Conservation (phyloP, 2,797 vertebrate species). For the Ctenosaura bakeri region DNA sequence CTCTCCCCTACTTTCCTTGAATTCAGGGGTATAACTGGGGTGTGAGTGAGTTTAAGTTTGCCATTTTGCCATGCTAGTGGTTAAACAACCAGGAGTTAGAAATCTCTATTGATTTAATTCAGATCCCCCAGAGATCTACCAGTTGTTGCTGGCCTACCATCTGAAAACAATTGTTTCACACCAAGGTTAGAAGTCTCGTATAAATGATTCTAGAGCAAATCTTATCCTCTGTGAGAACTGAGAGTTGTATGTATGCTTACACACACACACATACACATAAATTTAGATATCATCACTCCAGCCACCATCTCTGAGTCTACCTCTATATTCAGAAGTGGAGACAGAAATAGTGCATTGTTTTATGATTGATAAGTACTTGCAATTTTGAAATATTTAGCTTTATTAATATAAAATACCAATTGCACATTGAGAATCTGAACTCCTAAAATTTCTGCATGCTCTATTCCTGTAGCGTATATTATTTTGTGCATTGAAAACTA, state of each 20-base stretch:
- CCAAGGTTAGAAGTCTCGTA: background rate
- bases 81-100: background rate
- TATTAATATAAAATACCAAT: background rate
- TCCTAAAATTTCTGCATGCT: background rate
- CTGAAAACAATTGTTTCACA: background rate
- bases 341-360: background rate
- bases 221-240: background rate
- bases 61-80: background rate
- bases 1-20: background rate
- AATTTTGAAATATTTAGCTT: background rate
- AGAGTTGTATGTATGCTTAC: too few relatives aligned
- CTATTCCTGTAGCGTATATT: background rate
- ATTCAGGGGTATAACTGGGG: background rate
- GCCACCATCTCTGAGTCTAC: background rate
- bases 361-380: background rate
- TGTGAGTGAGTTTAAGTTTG: background rate
- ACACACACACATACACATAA: too few relatives aligned
- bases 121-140: background rate
- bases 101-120: background rate
- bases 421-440: background rate
- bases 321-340: background rate
- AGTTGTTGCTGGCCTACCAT: background rate
- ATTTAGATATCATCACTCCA: background rate
- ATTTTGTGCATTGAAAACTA: background rate
- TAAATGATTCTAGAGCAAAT: too few relatives aligned